Evolutionary conservation across 2,797 vertebrate genomes (phyloP).

Genomic region (Melanotaenia boesemani): DNA sequence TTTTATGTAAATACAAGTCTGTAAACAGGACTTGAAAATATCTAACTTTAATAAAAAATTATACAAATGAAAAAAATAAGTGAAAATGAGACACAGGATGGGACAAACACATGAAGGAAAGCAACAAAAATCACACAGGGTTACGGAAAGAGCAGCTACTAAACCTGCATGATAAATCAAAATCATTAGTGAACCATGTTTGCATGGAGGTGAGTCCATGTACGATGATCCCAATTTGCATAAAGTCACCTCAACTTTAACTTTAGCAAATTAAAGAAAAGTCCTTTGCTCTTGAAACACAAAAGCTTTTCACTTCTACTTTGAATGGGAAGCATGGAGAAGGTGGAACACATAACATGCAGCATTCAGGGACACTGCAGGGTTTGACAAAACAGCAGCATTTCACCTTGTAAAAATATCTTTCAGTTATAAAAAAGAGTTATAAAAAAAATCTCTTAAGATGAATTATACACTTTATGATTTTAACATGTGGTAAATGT

Average conservation of each 20-base stretch:
- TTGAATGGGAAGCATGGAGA: neutral
- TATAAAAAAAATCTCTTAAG: neutral
- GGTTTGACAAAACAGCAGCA: too few species aligned
- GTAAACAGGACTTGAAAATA: neutral
- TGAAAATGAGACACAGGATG: too few species aligned
- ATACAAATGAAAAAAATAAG: neutral
- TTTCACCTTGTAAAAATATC: neutral
- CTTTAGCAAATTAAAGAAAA: neutral
- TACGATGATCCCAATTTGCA: neutral
- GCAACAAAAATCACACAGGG: neutral
- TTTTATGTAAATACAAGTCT: too few species aligned
- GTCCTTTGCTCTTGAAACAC: too few species aligned
- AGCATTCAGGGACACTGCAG: neutral
- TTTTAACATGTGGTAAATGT: neutral
- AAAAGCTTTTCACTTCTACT: neutral
- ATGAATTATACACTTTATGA: neutral
- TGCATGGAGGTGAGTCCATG: neutral
- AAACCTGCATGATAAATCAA: neutral
- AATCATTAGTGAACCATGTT: neutral
- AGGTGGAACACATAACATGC: neutral
- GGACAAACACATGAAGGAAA: neutral
- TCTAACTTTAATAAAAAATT: neutral
- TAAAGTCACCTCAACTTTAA: too few species aligned
- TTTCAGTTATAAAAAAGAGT: neutral
- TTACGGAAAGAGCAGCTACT: neutral